phyloP scores from a whole-genome alignment of 2,888 invertebrate species.

The Ethmia dodecea region DNA sequence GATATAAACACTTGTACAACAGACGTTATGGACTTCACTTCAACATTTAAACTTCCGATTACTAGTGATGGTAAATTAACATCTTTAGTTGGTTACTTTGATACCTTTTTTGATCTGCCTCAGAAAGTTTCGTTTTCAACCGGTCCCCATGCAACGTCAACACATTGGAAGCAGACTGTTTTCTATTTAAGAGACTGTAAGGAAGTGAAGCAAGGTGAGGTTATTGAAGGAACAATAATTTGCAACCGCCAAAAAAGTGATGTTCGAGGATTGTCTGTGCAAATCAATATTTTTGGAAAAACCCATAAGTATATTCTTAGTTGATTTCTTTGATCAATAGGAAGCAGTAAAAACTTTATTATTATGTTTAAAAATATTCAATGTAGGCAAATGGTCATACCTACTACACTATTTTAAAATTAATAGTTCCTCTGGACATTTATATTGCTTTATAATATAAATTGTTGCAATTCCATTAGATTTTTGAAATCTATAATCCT shows the following conservation, averaged over 20 bases:
- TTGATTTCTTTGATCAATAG: no score
- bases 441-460: no score
- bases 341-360: background rate
- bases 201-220: constrained; percentile 81
- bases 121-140: constrained; percentile 85
- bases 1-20: constrained; percentile 86
- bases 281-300: constrained; percentile 80
- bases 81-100: constrained; percentile 94
- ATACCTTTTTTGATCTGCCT: constrained; percentile 88
- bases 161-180: constrained; percentile 97
- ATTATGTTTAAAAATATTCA: no score
- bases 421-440: no score
- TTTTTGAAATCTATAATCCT: no score
- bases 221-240: constrained; percentile 81
- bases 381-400: no score
- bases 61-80: constrained; percentile 83
- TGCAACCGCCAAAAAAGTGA: constrained; percentile 86
- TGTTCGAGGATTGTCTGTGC: constrained; percentile 84
- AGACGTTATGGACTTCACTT: constrained; percentile 84
- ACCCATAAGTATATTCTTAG: constrained; percentile 80
- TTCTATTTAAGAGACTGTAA: constrained; percentile 89
- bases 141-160: constrained; percentile 83
- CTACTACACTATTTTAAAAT: no score
- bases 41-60: constrained; percentile 82
- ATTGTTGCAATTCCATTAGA: no score